Base-by-base conservation (phyloP, 2,113 vertebrate genomes). In the zebrafish (Danio rerio) region DNA sequence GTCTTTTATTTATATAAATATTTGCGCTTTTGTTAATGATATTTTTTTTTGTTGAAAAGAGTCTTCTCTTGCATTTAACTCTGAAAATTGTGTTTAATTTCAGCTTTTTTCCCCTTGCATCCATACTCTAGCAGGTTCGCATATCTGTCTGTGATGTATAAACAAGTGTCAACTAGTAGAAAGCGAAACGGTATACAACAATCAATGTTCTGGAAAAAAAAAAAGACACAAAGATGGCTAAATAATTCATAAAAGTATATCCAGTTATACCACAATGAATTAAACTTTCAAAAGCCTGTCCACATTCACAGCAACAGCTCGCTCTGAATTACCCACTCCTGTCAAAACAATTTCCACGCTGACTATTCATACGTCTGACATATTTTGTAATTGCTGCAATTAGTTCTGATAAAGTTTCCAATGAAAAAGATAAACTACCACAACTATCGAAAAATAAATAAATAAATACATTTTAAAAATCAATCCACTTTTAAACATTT, bases 241-340 rank as follows among this genome's bases (percentile, higher is more conserved):
- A 91, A 93, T 93, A 91, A 93, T 92, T 84, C 79, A 92, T 85
- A 78, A 71, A 86, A 84, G 85, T 88, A 88, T 76, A 88, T 86
- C 86, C 86, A 88, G 90, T 90, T 88, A 87, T 59, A n/a, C 81
- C 69, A 13, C 16, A 78, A 43, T 55, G 50, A 62, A 80, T 86
- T 87, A 68, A 89, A 91, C 58, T 88, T 92, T 87, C 42, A 88
- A 86, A 89, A 88, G 83, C 86, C 82, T 75, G 72, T 86, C 63
- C 83, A 47, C 47, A 74, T 78, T 86, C 88, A 88, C 75, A 81
- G 79, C 70, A 21, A 49, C 55, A 63, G 72, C 78, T 40, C 12
- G 7, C 7, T 75, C 50, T 59, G 8, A 75, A 65, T 69, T 77
- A 80, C 80, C 85, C 56, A 43, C 43, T 4, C 2, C 31, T 59